These are phyloP conservation scores for Clavelina lepadiformis DNA, from an alignment of 23 tunicate species.

Conservation along the genomic window DNA sequence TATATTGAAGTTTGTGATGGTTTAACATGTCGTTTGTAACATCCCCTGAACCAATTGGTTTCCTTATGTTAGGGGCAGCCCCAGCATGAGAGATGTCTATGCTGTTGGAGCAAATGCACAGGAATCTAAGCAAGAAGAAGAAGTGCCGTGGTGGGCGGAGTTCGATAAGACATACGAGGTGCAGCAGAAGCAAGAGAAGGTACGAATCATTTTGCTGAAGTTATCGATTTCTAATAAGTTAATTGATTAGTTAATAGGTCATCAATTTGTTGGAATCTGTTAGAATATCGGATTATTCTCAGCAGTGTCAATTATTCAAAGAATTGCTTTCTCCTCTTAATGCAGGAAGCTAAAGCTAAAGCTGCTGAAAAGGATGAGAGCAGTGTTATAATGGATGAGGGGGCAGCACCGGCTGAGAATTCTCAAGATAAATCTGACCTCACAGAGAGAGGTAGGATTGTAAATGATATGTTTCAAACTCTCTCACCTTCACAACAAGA, in stretches of 20 bases:
- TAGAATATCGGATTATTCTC: no score
- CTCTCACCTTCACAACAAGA: no score
- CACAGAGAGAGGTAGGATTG: no score
- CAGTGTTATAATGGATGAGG: background rate
- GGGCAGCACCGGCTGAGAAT: no score
- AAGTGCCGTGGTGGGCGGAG: slow-evolving; percentile 97
- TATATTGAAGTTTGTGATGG: background rate
- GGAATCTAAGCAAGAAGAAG: slow-evolving; percentile 42
- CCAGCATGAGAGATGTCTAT: slow-evolving; percentile 28
- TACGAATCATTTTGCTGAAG: no score
- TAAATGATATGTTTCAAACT: no score
- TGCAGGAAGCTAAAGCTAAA: background rate
- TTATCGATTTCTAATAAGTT: no score
- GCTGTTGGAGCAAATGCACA: slow-evolving; percentile 21
- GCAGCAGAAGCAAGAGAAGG: slow-evolving; percentile 49
- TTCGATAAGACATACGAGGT: slow-evolving; percentile 89
- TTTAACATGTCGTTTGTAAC: background rate
- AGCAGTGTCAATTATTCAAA: no score
- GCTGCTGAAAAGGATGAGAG: background rate
- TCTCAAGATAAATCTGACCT: no score
- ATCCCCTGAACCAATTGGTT: background rate
- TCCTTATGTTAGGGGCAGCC: slow-evolving; percentile 9
- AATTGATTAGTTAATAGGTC: no score
- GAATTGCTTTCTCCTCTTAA: no score
- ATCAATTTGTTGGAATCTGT: no score